Conservation (phyloP, 2,797 vertebrate species). For the Sebastes taczanowskii region DNA sequence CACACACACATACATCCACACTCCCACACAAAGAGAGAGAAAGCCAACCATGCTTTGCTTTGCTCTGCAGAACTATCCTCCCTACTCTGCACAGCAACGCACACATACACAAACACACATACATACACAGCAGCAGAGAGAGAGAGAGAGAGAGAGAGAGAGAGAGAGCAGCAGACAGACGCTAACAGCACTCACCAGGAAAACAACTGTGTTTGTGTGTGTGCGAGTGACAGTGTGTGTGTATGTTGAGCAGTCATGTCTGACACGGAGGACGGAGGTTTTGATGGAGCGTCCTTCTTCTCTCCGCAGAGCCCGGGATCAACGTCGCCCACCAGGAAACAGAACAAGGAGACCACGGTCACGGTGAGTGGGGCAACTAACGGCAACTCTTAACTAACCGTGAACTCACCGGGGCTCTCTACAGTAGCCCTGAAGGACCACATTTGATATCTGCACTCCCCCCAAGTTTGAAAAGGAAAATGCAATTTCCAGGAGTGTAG, state of each 20-base stretch:
- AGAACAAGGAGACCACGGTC: conserved; percentile 86
- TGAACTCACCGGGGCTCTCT: conserved; percentile 6
- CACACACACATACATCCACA: conserved; percentile 3
- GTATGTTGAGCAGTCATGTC: conserved; percentile 65
- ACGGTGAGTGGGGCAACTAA: conserved; percentile 84
- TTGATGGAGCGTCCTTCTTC: conserved; percentile 80
- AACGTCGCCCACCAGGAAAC: conserved; percentile 88
- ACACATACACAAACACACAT: conserved; percentile 34
- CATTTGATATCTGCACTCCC: not conserved
- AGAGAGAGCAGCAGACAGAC: conserved; percentile 44
- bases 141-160: too few relatives aligned
- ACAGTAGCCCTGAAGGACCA: conserved; percentile 9
- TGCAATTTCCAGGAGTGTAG: not conserved
- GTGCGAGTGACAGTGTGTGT: conserved; percentile 12
- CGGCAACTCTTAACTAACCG: conserved; percentile 29
- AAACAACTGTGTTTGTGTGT: conserved; percentile 44
- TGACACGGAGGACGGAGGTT: conserved; percentile 78
- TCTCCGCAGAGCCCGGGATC: conserved; percentile 90
- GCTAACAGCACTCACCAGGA: conserved; percentile 28
- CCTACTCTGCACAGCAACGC: conserved; percentile 46
- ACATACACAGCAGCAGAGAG: not conserved
- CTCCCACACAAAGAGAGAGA: conserved; percentile 43
- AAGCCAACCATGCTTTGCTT: conserved; percentile 53
- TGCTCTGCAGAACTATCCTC: conserved; percentile 62
- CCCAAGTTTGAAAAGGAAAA: not conserved